Base-by-base conservation (phyloP, 2,797 vertebrate genomes). In the Aeoliscus strigatus region DNA sequence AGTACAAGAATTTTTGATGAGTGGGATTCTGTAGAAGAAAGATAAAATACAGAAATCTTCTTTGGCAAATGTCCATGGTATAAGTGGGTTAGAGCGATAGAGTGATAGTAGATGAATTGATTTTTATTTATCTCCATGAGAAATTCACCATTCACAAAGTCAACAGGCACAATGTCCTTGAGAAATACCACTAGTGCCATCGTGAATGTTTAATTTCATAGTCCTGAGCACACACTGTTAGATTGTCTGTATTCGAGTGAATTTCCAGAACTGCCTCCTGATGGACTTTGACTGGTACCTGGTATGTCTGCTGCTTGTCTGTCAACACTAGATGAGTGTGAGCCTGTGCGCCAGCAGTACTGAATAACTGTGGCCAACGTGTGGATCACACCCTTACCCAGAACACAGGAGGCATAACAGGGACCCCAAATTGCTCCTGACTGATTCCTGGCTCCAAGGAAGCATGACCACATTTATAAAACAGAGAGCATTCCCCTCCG, bases 251-350 rank as follows among this genome's bases (percentile, higher is more conserved):
- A 51, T 51, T 60, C 5, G 5, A 73, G 52, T 56, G 55, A 66
- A 49, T 77, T 72, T 76, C 49, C 63, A 73, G 58, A 70, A 30
- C 72, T 56, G 70, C 43, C 32, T 71, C 44, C 32, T 79, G 79
- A 83, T 68, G 60, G 59, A 63, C 56, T 81, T 39, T 66, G 77
- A 82, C 72, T 69, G 52, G 76, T 78, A 83, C 81, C 79, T 75
- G 70, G 61, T 75, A 67, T 27, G 66, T 78, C 82, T 84, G 81
- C 46, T 70, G 77, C 59, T 56, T 60, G 66, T 83, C 82, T 84
- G 77, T 85, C 81, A 84, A 79, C 82, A 81, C 81, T 56, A 73
- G 60, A 72, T 39, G 60, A 78, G 78, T 35, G 37, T 51, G 69
- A 66, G 64, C 35, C 53, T 57, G 55, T 51, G 60, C 39, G 66